These are phyloP conservation scores for Eidolon dupreanum DNA, from an alignment of 2,797 vertebrate genomes.

Conservation along the genomic window DNA sequence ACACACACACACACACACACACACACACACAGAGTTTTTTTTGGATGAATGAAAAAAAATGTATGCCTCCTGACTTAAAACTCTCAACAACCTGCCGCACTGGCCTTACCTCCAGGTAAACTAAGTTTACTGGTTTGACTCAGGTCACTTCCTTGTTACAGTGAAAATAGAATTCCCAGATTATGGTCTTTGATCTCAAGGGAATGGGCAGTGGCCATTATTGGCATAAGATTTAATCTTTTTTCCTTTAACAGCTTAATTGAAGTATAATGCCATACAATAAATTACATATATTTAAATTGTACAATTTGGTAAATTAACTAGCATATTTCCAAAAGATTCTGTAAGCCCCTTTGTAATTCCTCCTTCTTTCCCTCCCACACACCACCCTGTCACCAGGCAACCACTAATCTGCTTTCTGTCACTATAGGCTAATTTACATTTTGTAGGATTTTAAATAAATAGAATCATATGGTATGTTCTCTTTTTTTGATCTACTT, in stretches of 20 bases:
- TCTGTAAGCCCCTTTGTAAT: neutral
- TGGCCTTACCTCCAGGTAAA: neutral
- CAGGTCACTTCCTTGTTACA: neutral
- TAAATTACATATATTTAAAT: neutral
- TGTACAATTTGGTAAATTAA: neutral
- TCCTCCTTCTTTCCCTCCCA: neutral
- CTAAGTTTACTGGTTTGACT: neutral
- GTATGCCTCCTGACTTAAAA: neutral
- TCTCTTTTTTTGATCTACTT: neutral
- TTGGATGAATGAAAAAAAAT: neutral
- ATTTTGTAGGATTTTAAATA: neutral
- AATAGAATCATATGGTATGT: neutral
- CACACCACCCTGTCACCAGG: neutral
- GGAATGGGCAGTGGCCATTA: neutral
- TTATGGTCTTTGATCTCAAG: neutral
- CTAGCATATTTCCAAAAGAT: neutral
- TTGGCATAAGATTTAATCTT: neutral
- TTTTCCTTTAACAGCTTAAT: neutral
- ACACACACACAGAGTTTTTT: neutral
- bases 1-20: neutral
- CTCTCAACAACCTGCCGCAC: neutral
- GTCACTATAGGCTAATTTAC: neutral
- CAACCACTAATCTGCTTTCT: neutral
- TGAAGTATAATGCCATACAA: neutral
- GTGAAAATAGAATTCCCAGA: neutral